Evolutionary conservation across 2,113 vertebrate species (phyloP).

Genomic region (Cranoglanis bouderius): DNA sequence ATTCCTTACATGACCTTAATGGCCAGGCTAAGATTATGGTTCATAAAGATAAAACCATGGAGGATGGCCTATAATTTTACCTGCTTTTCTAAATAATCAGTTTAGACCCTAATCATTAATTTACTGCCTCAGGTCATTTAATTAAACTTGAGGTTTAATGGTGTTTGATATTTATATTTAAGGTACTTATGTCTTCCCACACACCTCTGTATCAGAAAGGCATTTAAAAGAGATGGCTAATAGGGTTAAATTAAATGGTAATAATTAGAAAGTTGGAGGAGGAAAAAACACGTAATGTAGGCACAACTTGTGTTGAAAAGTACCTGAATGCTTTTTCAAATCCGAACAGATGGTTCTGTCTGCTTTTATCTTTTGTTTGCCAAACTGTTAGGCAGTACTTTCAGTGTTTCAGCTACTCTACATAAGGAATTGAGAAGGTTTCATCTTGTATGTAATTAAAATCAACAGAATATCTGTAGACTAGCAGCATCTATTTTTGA

Average conservation of each 20-base stretch:
- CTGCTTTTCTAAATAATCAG: background rate
- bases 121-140: background rate
- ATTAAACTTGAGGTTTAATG: background rate
- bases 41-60: background rate
- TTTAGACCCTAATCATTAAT: background rate
- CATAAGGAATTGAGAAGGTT: background rate
- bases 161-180: constrained; percentile 4
- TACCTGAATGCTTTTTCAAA: background rate
- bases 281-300: background rate
- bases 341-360: background rate
- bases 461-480: background rate
- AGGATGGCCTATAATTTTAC: background rate
- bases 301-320: background rate
- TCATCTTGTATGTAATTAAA: background rate
- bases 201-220: background rate
- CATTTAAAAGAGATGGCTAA: constrained; percentile 1
- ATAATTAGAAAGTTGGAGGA: constrained; percentile 20
- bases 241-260: constrained; percentile 37
- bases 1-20: background rate
- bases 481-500: background rate
- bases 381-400: background rate
- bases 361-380: background rate
- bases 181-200: background rate
- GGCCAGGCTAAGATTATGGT: background rate
- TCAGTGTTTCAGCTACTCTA: background rate